Evolutionary conservation across 1,140 invertebrate species (phyloP).

Genomic region (Eufriesea mexicana): DNA sequence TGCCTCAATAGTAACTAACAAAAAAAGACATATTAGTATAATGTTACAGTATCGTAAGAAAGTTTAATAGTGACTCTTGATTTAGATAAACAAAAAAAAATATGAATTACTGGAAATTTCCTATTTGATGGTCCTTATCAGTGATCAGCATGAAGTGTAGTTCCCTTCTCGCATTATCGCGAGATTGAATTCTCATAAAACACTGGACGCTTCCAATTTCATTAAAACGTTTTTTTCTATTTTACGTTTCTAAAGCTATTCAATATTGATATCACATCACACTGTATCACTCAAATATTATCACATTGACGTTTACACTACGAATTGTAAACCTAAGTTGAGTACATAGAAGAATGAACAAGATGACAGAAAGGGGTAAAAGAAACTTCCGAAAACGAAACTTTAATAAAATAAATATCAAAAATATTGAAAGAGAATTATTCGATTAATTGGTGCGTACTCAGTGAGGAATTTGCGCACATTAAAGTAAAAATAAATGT

Average conservation of each 20-base stretch:
- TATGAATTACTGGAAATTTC: constrained; percentile 42
- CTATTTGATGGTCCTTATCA: constrained; percentile 16
- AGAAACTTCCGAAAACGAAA: background rate
- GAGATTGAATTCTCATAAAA: background rate
- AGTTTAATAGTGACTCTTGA: constrained; percentile 11
- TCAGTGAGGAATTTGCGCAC: constrained; percentile 34
- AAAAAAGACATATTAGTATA: background rate
- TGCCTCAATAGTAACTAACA: constrained; percentile 2
- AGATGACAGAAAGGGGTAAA: too few relatives aligned
- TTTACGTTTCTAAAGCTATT: background rate
- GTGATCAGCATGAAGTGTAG: background rate
- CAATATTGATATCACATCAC: background rate
- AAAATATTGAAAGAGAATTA: background rate
- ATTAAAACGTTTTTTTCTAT: background rate
- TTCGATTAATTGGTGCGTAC: constrained; percentile 2
- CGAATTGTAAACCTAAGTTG: background rate
- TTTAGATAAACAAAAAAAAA: constrained; percentile 39
- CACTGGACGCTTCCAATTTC: background rate
- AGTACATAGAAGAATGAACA: background rate
- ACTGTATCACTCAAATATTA: background rate
- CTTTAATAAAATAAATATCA: background rate
- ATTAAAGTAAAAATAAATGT: constrained; percentile 3
- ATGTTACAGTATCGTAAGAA: background rate
- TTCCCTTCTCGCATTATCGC: background rate
- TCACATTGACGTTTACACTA: constrained; percentile 3